Percentiles rank a stretch among this genome's conserved stretches.
Evolutionary conservation across 1,140 invertebrate species (phyloP).

Genomic region (Geopemphigus sp.): DNA sequence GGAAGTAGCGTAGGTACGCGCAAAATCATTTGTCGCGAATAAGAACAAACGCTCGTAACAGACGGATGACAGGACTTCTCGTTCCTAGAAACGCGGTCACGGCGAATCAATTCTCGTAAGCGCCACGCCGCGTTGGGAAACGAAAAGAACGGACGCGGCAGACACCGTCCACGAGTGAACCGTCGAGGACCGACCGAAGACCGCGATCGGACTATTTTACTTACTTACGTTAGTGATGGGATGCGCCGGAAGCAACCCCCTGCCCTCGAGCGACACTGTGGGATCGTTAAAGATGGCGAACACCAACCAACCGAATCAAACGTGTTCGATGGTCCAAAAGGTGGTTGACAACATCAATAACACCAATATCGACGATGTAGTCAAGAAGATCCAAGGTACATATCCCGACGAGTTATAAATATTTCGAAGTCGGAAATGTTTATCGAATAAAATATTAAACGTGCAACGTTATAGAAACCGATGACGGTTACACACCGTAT

Average conservation of each 20-base stretch:
- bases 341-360: neutral
- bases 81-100: neutral
- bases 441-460: too few species aligned
- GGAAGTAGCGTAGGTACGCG: too few species aligned
- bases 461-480: too few species aligned
- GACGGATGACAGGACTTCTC: neutral
- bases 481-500: too few species aligned
- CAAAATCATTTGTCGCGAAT: too few species aligned
- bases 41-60: neutral
- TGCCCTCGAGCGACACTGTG: neutral
- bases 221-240: neutral
- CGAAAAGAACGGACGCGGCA: neutral
- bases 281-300: neutral
- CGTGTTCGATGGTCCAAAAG: neutral
- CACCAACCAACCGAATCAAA: neutral
- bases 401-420: too few species aligned
- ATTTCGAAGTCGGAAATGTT: too few species aligned
- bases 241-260: constrained; percentile 26
- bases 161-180: neutral
- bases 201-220: neutral
- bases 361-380: neutral
- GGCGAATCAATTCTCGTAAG: too few species aligned
- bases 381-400: constrained; percentile 18
- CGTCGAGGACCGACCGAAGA: neutral
- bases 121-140: too few species aligned